A percentile compares a stretch with the other conserved stretches of the same genome.
phyloP scores from a whole-genome alignment of 2,113 vertebrate genomes.

The Ginglymostoma cirratum region DNA sequence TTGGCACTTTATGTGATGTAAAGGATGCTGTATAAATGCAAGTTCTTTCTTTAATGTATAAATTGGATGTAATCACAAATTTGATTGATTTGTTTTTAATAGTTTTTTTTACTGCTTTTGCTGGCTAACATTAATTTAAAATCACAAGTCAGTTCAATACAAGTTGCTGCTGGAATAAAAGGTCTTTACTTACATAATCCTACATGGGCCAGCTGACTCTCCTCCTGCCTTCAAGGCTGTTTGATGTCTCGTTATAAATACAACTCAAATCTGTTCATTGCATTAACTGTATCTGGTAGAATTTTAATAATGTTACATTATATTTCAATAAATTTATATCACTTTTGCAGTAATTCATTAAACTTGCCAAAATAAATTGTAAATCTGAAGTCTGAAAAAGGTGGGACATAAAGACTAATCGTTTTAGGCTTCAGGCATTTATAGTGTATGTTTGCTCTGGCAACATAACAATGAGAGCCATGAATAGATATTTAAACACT shows the following conservation, averaged over 20 bases:
- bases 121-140: neutral
- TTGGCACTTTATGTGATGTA: neutral
- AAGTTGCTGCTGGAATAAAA: slow-evolving; percentile 2
- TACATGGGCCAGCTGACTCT: neutral
- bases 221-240: neutral
- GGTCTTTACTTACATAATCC: slow-evolving; percentile 21
- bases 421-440: slow-evolving; percentile 17
- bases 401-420: neutral
- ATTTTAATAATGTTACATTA: slow-evolving; percentile 24
- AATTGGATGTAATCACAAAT: neutral
- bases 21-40: neutral
- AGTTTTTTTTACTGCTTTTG: neutral
- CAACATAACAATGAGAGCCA: neutral
- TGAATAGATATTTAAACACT: slow-evolving; percentile 30
- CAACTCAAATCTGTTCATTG: neutral
- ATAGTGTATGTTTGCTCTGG: slow-evolving; percentile 1
- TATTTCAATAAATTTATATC: neutral
- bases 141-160: neutral
- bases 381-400: slow-evolving; percentile 4
- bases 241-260: neutral
- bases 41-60: neutral
- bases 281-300: neutral
- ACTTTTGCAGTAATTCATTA: neutral
- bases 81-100: neutral
- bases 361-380: slow-evolving; percentile 19